phyloP scores from a whole-genome alignment of 2,113 vertebrate species.

The Gymnorhina tibicen region DNA sequence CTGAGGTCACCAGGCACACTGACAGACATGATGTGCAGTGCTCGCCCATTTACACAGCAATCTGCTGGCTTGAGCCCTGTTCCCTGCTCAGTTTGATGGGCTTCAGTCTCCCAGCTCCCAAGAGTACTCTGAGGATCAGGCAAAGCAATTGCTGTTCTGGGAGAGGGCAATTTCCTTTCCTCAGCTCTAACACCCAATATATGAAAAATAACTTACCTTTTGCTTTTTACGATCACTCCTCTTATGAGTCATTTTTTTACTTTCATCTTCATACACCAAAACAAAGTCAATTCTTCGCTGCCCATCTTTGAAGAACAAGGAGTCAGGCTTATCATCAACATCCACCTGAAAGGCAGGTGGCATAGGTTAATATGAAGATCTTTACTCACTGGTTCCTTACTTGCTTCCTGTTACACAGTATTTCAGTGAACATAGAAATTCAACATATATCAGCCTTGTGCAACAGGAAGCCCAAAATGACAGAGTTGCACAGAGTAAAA shows the following conservation, averaged over 20 bases:
- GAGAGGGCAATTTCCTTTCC: background rate
- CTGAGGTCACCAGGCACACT: background rate
- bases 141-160: background rate
- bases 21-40: background rate
- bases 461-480: background rate
- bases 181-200: background rate
- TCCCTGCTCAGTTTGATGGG: background rate
- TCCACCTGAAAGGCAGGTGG: constrained; percentile 74
- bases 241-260: constrained; percentile 79
- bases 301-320: constrained; percentile 88
- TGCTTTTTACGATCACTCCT: constrained; percentile 70
- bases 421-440: background rate
- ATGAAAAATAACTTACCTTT: constrained; percentile 66
- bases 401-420: background rate
- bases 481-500: background rate
- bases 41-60: background rate
- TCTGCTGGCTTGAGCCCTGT: background rate
- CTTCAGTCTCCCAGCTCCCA: background rate
- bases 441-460: background rate
- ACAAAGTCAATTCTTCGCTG: constrained; percentile 88
- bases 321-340: constrained; percentile 83
- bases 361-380: background rate
- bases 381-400: background rate
- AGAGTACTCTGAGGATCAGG: background rate
- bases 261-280: constrained; percentile 91